Evolutionary conservation across 2,113 vertebrate species (phyloP), one percentile per base, ranked within the genome.

Genomic region (Corythoichthys haematopterus): DNA sequence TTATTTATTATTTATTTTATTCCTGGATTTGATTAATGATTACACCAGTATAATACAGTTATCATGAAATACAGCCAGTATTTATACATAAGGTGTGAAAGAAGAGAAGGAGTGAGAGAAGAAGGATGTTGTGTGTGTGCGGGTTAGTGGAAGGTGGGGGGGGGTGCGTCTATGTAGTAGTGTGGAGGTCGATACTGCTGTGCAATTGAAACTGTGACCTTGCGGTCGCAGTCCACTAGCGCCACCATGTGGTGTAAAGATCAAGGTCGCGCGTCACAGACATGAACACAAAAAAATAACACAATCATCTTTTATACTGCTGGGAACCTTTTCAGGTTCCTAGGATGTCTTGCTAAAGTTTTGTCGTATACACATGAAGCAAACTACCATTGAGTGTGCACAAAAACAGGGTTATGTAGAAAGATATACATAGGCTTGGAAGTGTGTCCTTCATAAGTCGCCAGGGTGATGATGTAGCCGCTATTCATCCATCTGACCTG

Each of bases 181-280:
- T 46, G 45, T 46, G 45, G 20, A 28, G 20, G 20, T 28, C 20
- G 20, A 28, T 28, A 28, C 20, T 28, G 40, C 2, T 7, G 12
- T 33, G 52, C 10, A 12, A 33, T 46, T 46, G 60, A 64, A 68
- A 71, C 64, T 46, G 72, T 72, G 62, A 58, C 40, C 62, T 6
- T 7, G 13, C n/a, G 37, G 79, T 90, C 78, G 50, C 40, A 89
- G 91, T 90, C 88, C 92, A 90, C 87, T 68, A 94, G 92, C 91
- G 91, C 94, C 94, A 92, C 88, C 94, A 87, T 89, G 92, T 94
- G 94, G 84, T 52, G 3, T 68, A 70, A 46, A 70, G 11, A 12
- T 36, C 55, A 36, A 51, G 62, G 38, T 35, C 52, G 43, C 14
- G 10, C 16, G 20, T 63, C 53, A 59, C 6, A 63, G 38, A 68